Base-by-base conservation (phyloP, 1,140 invertebrate genomes). In the Leucophenga varia region DNA sequence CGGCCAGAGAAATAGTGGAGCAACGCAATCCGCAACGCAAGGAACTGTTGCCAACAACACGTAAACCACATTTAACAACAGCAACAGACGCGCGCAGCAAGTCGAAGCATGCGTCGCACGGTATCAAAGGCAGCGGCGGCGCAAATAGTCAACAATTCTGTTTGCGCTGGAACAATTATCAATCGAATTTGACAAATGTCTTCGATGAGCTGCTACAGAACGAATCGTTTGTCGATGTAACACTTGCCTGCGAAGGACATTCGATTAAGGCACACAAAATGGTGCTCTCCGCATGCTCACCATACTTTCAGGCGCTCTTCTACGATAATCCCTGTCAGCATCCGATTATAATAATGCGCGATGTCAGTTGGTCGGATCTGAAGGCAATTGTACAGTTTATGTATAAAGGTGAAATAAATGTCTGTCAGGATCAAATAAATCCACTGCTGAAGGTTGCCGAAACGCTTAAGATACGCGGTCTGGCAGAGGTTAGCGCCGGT, bases 121-220 rank as follows among this genome's bases (percentile, higher is more conserved):
- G 3, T 22, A 13, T 18, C 6, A 37, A 38, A n/a, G 48, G 28
- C 14, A 8, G 59, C 54, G 0, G 54, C 32, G 10, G 2, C 14
- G 9, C 14, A n/a, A n/a, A 57, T 16, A 69, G 67, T 50, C 80
- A 82, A 55, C 80, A 81, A 57, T 82, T 94, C 80, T 95, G 92
- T 75, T 80, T 95, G 61, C 82, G 91, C 22, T 95, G 92, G 93
- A 95, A 95, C 81, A 94, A 95, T 74, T 95, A 95, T 77, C 91
- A 93, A 74, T 86, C 82, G 47, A 95, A 95, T 74, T 79, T 95
- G 61, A 90, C 91, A 42, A 92, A 86, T 76, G 91, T 93, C 46
- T 95, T 96, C 78, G 91, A 94, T 67, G 89, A 93, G 76, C 83
- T 96, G 42, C 80, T 94, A 38, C 90, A 93, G 75, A 91, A 85